A percentile compares a stretch with the other conserved stretches of the same genome.
phyloP scores from a whole-genome alignment of 2,797 vertebrate species.

The Ataeniobius toweri region DNA sequence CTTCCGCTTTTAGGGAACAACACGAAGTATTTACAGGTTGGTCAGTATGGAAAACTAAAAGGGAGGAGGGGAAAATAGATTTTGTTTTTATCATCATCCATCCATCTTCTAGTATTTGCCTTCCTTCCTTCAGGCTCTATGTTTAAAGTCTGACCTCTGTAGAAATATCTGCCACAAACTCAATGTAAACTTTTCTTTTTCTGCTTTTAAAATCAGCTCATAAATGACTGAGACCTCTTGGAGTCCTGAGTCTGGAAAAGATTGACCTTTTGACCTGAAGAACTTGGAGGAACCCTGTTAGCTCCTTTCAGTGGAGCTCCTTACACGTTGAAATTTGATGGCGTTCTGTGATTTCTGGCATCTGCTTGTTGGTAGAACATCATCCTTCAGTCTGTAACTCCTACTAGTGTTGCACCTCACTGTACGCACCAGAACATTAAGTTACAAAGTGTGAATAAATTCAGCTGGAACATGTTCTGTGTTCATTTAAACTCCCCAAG shows the following conservation, averaged over 20 bases:
- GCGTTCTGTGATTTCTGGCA: background rate
- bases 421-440: background rate
- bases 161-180: background rate
- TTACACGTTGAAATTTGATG: background rate
- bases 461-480: conserved; percentile 6
- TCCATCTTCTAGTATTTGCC: background rate
- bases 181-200: too few species aligned
- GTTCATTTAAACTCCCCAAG: conserved; percentile 6
- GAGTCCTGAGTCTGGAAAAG: too few species aligned
- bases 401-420: background rate
- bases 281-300: background rate
- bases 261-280: background rate
- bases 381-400: background rate
- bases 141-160: background rate
- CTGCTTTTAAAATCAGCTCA: too few species aligned
- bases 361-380: background rate
- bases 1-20: too few species aligned
- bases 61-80: too few species aligned
- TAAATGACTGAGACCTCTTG: too few species aligned
- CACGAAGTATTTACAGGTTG: too few species aligned
- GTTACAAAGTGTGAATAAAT: background rate
- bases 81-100: too few species aligned
- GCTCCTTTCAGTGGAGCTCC: background rate
- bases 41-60: too few species aligned
- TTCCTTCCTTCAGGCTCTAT: background rate